These are phyloP conservation scores for Watsonalla binaria DNA, from an alignment of 2,888 invertebrate genomes.

Conservation along the genomic window DNA sequence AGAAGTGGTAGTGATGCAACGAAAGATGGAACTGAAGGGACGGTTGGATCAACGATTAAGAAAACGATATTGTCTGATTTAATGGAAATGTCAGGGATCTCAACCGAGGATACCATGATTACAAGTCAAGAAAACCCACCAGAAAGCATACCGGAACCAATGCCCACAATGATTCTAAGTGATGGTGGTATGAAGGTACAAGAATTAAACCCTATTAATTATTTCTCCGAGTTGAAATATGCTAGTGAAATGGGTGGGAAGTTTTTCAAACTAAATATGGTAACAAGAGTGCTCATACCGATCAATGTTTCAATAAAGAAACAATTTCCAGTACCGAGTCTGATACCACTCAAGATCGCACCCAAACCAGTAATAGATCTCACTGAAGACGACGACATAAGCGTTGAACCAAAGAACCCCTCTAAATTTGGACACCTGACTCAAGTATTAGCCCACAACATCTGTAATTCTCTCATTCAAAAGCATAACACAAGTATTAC, in stretches of 20 bases:
- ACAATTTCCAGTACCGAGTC: constrained; percentile 6
- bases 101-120: constrained; percentile 42
- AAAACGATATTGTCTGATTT: constrained; percentile 64
- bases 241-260: constrained; percentile 40
- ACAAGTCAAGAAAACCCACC: not conserved
- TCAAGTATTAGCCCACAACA: not conserved
- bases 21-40: not conserved
- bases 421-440: not conserved
- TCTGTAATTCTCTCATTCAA: constrained; percentile 6
- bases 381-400: constrained; percentile 42
- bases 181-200: constrained; percentile 1
- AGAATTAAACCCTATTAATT: constrained; percentile 39
- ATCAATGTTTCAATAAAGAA: constrained; percentile 57
- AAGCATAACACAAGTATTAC: constrained; percentile 18
- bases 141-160: not conserved
- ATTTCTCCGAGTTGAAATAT: constrained; percentile 50
- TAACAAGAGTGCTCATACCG: constrained; percentile 39
- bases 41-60: constrained; percentile 17
- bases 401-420: not conserved
- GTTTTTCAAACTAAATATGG: constrained; percentile 58
- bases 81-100: constrained; percentile 73
- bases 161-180: no score
- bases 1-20: not conserved
- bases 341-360: constrained; percentile 1
- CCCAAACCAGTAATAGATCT: constrained; percentile 39